phyloP scores from a whole-genome alignment of 2,888 invertebrate genomes.

The Parascotia fuliginaria region DNA sequence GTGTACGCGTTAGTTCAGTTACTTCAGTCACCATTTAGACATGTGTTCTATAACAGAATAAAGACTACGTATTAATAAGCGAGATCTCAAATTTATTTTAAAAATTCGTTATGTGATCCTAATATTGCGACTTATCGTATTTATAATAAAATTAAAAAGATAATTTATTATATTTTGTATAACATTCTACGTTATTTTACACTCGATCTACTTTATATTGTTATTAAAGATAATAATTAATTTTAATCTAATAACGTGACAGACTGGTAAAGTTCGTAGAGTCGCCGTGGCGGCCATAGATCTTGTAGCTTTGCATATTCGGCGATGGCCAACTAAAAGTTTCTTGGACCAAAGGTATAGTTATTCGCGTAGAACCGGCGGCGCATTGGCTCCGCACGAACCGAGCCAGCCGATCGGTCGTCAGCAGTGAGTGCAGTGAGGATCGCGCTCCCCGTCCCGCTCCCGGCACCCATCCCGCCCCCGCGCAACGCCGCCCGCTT shows the following conservation, averaged over 20 bases:
- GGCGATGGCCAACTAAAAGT: slow-evolving; percentile 84
- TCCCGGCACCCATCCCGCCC: slow-evolving; percentile 51
- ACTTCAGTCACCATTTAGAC: slow-evolving; percentile 81
- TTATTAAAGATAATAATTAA: slow-evolving; percentile 84
- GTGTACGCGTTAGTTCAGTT: slow-evolving; percentile 76
- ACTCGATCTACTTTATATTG: slow-evolving; percentile 83
- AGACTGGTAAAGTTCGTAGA: slow-evolving; percentile 86
- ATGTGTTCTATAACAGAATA: slow-evolving; percentile 83
- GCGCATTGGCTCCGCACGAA: slow-evolving; percentile 85
- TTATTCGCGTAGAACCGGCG: slow-evolving; percentile 85
- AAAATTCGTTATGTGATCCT: slow-evolving; percentile 82
- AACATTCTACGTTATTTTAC: slow-evolving; percentile 84
- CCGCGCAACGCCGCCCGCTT: slow-evolving; percentile 82
- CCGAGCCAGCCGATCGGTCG: slow-evolving; percentile 78
- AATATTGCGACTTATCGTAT: slow-evolving; percentile 82
- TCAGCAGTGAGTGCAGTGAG: slow-evolving; percentile 54
- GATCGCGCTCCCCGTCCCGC: slow-evolving; percentile 49
- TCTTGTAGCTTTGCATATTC: slow-evolving; percentile 85
- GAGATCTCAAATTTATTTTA: slow-evolving; percentile 86
- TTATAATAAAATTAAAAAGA: slow-evolving; percentile 79
- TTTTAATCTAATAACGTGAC: slow-evolving; percentile 86
- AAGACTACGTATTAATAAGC: slow-evolving; percentile 86
- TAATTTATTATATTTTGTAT: slow-evolving; percentile 86
- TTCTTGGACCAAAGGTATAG: slow-evolving; percentile 86
- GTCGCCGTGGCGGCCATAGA: slow-evolving; percentile 85